Evolutionary conservation across 2,113 vertebrate genomes (phyloP).

Genomic region (Rhipidura dahli): DNA sequence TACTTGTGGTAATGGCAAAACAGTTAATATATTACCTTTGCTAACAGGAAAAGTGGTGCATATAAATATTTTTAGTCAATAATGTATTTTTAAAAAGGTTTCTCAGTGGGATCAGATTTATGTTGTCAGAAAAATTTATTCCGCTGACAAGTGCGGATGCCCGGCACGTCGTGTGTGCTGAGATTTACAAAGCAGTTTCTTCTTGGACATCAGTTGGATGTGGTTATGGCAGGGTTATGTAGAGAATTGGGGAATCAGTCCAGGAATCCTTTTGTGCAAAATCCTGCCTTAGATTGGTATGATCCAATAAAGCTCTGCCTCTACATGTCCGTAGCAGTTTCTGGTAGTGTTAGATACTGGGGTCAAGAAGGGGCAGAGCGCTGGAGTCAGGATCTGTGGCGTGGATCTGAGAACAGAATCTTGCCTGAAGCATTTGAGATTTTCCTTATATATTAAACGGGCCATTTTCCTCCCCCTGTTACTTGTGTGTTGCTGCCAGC

Average conservation of each 20-base stretch:
- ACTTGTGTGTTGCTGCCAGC: slow-evolving; percentile 35
- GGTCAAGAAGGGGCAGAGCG: slow-evolving; percentile 36
- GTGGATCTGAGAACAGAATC: slow-evolving; percentile 47
- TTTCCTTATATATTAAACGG: slow-evolving; percentile 28
- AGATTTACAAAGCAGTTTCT: slow-evolving; percentile 64
- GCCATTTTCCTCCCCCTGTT: not conserved
- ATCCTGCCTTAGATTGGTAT: slow-evolving; percentile 4
- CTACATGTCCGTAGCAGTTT: not conserved
- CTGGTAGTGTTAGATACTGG: not conserved
- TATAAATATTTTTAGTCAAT: slow-evolving; percentile 73
- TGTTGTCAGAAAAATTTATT: slow-evolving; percentile 68
- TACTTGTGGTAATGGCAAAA: slow-evolving; percentile 32
- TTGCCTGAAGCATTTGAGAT: slow-evolving; percentile 47
- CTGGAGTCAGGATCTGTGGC: slow-evolving; percentile 14
- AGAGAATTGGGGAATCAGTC: not conserved
- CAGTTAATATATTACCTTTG: slow-evolving; percentile 66
- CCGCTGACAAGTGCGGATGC: slow-evolving; percentile 24
- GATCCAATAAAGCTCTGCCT: slow-evolving; percentile 40
- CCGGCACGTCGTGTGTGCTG: slow-evolving; percentile 18
- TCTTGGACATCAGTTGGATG: slow-evolving; percentile 34
- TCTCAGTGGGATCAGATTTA: slow-evolving; percentile 68
- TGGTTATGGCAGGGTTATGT: not conserved
- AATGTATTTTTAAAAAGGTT: slow-evolving; percentile 63
- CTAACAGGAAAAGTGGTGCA: slow-evolving; percentile 71
- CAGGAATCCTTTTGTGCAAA: slow-evolving; percentile 34